A percentile compares a stretch with the other conserved stretches of the same genome.
phyloP scores from a whole-genome alignment of 2,113 vertebrate genomes.

The Terrapene triunguis region DNA sequence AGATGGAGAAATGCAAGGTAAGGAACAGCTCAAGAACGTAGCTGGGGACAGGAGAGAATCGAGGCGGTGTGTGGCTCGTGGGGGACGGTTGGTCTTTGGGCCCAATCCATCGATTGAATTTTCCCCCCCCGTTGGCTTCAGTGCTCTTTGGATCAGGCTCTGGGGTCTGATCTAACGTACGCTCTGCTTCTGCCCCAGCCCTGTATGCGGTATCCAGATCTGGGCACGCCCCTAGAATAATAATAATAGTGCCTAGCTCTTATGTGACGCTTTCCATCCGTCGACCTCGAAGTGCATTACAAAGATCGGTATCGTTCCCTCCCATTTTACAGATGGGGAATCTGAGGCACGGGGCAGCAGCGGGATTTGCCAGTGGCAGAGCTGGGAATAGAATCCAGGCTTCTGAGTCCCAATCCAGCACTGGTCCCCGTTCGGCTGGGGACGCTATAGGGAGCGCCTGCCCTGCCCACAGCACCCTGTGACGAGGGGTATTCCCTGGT shows the following conservation, averaged over 20 bases:
- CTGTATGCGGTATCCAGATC: no score
- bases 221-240: no score
- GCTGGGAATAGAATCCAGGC: neutral
- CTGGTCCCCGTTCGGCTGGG: neutral
- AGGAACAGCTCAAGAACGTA: constrained; percentile 53
- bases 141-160: neutral
- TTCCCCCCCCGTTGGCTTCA: fast-evolving
- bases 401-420: neutral
- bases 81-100: neutral
- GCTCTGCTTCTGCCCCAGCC: neutral
- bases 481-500: neutral
- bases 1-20: constrained; percentile 43
- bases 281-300: neutral
- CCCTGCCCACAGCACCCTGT: neutral
- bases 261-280: neutral
- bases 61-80: neutral
- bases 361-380: neutral
- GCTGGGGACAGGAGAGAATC: neutral
- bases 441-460: neutral
- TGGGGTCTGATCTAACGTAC: neutral
- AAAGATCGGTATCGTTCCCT: neutral
- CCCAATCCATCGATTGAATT: neutral
- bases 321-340: neutral
- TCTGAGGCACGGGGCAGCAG: neutral
- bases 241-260: neutral